Percentiles rank a stretch among this genome's conserved stretches.
Conservation (phyloP, 2,888 invertebrate genomes). For the Vannuccia rotundouncinata region DNA sequence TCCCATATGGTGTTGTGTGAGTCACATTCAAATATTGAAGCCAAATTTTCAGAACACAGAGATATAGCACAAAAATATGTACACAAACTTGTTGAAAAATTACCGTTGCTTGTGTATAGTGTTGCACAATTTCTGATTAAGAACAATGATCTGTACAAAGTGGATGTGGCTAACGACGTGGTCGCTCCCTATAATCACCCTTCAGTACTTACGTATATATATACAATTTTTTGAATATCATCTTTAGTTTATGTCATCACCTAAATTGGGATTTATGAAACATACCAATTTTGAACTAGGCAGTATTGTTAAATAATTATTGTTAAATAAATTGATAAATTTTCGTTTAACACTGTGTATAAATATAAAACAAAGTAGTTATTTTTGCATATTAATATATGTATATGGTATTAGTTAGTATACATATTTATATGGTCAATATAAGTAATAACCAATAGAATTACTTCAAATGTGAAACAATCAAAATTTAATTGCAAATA, state of each 20-base stretch:
- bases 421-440: too few species aligned
- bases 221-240: not conserved
- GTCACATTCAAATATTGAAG: not conserved
- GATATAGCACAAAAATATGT: not conserved
- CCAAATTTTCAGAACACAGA: not conserved
- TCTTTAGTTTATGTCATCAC: conserved; percentile 13
- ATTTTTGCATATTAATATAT: not conserved
- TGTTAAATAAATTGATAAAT: conserved; percentile 9
- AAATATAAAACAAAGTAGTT: not conserved
- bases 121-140: not conserved
- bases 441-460: not conserved
- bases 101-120: not conserved
- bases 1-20: not conserved
- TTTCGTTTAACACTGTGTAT: not conserved
- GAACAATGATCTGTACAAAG: not conserved
- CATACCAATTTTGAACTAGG: not conserved
- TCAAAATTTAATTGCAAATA: not conserved
- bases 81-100: not conserved
- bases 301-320: not conserved
- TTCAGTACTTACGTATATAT: not conserved
- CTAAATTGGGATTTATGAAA: not conserved
- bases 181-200: not conserved
- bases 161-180: not conserved
- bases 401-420: not conserved
- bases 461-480: not conserved